Evolutionary conservation across 2,888 invertebrate genomes (phyloP).

Genomic region (Mesoligia furuncula): DNA sequence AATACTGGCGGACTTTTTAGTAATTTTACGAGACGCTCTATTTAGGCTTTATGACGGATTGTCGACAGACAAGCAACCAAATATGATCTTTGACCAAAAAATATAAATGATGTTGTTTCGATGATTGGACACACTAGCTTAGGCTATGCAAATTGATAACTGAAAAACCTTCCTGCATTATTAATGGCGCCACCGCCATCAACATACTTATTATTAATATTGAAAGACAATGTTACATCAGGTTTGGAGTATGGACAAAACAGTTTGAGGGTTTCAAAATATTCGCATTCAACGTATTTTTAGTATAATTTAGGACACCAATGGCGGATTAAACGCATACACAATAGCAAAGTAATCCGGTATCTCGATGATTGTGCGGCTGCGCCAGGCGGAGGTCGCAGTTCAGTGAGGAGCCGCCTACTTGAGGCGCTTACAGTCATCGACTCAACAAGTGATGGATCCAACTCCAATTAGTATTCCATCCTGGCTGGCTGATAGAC

Average conservation of each 20-base stretch:
- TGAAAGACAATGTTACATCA: not conserved
- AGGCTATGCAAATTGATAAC: not conserved
- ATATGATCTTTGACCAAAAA: not conserved
- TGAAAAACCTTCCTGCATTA: not conserved
- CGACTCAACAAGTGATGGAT: constrained; percentile 55
- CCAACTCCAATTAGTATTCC: constrained; percentile 52
- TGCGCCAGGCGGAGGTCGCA: not conserved
- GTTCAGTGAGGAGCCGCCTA: constrained; percentile 16
- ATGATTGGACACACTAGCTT: not conserved
- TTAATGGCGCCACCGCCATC: not conserved
- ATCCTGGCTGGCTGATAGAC: constrained; percentile 16
- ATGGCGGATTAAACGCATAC: not conserved
- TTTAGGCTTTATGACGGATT: not conserved
- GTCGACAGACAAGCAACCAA: not conserved
- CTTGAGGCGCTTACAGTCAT: constrained; percentile 26
- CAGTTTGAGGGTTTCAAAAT: not conserved
- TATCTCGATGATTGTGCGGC: not conserved
- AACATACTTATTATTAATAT: not conserved
- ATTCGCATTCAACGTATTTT: not conserved
- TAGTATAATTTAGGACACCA: not conserved
- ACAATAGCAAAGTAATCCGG: constrained; percentile 6
- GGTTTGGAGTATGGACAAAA: not conserved
- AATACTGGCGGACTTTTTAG: not conserved
- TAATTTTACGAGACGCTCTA: not conserved
- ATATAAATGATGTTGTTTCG: not conserved